Base-by-base conservation (phyloP, 1,140 invertebrate species). In the Chironomus tepperi region DNA sequence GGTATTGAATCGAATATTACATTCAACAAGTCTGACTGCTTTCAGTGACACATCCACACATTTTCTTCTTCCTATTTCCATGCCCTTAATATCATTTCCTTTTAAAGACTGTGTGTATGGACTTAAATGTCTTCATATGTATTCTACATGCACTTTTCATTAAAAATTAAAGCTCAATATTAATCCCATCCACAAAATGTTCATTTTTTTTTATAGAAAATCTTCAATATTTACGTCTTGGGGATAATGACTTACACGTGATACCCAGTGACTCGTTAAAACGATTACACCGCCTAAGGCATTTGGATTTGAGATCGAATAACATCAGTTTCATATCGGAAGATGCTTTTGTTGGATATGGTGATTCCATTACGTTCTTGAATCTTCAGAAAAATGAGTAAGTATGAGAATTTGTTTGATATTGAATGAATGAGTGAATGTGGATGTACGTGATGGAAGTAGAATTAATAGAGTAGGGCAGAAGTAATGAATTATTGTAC, bases 341-440 rank as follows among this genome's bases (percentile, higher is more conserved):
- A 76, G 93, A 96, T 78, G 91, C 93, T 2, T 96, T 97, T 81
- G 87, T 89, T n/a, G 90, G 91, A 19, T 96, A 91, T 78, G 94
- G 94, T n/a, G 91, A 93, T 80, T 93, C 93, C 1, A 92, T 97
- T 70, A 95, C 94, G 3, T 96, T 95, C 82, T 87, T 97, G 6
- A 94, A 95, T 80, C 83, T 97, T 43, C 93, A 96, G 78, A 95
- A 95, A 82, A 96, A 97, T 83, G 89, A 91, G 94, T 96, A 86
- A 90, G 84, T 83, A 57, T 57, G 47, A 57, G 10, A 57, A 5
- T 57, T 47, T 9, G 8, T 9, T 47, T 47, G 2, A 10, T 47
- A 19, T 1, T 70, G 65, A n/a, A n/a, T n/a, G 65, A 1, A n/a
- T 2, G 24, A 2, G 24, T 34, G 24, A 34, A 34, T 34, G n/a